phyloP scores from a whole-genome alignment of 2,888 invertebrate species.

The Lithophane leautieri region DNA sequence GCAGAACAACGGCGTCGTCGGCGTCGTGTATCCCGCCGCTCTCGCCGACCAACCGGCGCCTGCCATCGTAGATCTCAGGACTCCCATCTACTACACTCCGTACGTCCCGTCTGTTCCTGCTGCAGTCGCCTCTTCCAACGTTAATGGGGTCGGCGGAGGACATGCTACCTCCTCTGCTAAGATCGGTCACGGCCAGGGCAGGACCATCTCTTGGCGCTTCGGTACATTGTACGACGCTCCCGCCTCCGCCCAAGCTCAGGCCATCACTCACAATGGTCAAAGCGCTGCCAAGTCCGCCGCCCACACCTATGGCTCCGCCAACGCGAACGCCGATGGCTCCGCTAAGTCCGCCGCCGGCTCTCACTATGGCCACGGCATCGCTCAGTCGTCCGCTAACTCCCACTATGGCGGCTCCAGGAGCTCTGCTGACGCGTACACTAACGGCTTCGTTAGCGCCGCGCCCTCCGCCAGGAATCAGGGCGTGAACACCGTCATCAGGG shows the following conservation, averaged over 20 bases:
- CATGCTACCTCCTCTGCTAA: slow-evolving; percentile 75
- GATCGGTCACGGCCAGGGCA: slow-evolving; percentile 65
- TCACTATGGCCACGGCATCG: slow-evolving; percentile 61
- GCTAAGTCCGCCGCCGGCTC: slow-evolving; percentile 68
- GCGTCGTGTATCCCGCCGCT: slow-evolving; percentile 67
- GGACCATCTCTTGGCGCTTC: slow-evolving; percentile 82
- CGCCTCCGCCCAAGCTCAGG: slow-evolving; percentile 65
- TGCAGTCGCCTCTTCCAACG: slow-evolving; percentile 75
- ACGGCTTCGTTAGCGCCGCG: slow-evolving; percentile 76
- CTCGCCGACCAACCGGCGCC: slow-evolving; percentile 64
- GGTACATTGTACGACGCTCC: slow-evolving; percentile 82
- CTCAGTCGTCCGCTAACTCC: slow-evolving; percentile 73
- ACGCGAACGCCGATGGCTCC: slow-evolving; percentile 11
- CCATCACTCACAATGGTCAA: slow-evolving; percentile 60
- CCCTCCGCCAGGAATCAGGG: slow-evolving; percentile 78
- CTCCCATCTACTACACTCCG: slow-evolving; percentile 75
- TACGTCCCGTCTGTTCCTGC: slow-evolving; percentile 66
- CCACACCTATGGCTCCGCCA: slow-evolving; percentile 68
- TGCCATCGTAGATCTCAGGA: slow-evolving; percentile 73
- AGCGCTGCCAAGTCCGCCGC: slow-evolving; percentile 67
- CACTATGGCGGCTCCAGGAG: slow-evolving; percentile 77
- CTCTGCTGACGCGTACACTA: slow-evolving; percentile 76
- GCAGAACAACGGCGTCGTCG: slow-evolving; percentile 68
- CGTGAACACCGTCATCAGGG: slow-evolving; percentile 56
- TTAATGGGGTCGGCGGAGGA: slow-evolving; percentile 75